These are phyloP conservation scores for Ophthalmolycus amberensis DNA, from an alignment of 2,113 vertebrate species.

Conservation along the genomic window DNA sequence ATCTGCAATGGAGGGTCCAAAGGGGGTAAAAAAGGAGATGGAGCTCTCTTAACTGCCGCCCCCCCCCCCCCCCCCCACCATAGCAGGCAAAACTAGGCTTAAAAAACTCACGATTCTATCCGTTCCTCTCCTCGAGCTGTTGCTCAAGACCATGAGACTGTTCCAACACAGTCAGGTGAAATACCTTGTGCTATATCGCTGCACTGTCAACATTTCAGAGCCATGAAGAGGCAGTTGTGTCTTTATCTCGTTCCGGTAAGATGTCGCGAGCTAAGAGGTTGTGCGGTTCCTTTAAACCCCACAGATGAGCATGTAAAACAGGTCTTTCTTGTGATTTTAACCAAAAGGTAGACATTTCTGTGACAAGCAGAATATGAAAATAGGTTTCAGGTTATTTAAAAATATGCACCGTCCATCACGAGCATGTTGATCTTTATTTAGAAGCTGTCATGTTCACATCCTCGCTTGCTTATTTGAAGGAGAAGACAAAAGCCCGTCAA, in stretches of 20 bases:
- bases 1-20: slow-evolving; percentile 72
- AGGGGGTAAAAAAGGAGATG: slow-evolving; percentile 51
- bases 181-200: slow-evolving; percentile 7
- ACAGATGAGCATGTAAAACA: neutral
- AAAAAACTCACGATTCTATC: slow-evolving; percentile 31
- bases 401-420: slow-evolving; percentile 39
- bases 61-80: neutral
- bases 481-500: slow-evolving; percentile 33
- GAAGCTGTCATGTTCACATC: slow-evolving; percentile 51
- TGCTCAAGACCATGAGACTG: slow-evolving; percentile 34
- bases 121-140: slow-evolving; percentile 42
- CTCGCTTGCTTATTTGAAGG: slow-evolving; percentile 16
- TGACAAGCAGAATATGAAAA: slow-evolving; percentile 28
- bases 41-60: slow-evolving; percentile 26
- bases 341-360: neutral
- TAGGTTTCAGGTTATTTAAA: slow-evolving; percentile 57
- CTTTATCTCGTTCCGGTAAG: slow-evolving; percentile 33
- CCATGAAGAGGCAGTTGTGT: neutral
- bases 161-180: slow-evolving; percentile 41
- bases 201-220: slow-evolving; percentile 29
- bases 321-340: slow-evolving; percentile 25
- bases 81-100: slow-evolving; percentile 36
- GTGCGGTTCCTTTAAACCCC: slow-evolving; percentile 8
- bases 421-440: slow-evolving; percentile 52
- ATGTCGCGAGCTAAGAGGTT: slow-evolving; percentile 3